These are phyloP conservation scores for Rhinichthys klamathensis DNA, from an alignment of 2,113 vertebrate genomes.

Conservation along the genomic window DNA sequence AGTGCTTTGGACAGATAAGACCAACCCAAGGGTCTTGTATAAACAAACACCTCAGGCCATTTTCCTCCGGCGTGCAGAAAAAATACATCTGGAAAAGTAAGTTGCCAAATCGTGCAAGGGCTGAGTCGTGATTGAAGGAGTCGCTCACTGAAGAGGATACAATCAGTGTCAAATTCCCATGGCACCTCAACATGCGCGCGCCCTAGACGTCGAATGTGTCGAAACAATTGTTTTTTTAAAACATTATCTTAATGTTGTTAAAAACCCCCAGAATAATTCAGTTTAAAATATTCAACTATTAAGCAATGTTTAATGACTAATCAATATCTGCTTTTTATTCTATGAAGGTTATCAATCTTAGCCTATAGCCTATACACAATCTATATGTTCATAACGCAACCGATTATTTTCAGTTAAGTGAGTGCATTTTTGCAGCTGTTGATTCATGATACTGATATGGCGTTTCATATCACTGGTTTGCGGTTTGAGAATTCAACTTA, in stretches of 20 bases:
- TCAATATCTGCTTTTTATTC: background rate
- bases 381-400: background rate
- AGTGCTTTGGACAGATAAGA: conserved; percentile 79
- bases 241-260: background rate
- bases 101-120: conserved; percentile 66
- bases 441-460: background rate
- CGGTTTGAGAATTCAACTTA: background rate
- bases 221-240: background rate
- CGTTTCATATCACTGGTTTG: background rate
- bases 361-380: too few species aligned
- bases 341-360: background rate
- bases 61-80: conserved; percentile 55
- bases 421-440: background rate
- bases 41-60: conserved; percentile 73
- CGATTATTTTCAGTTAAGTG: background rate
- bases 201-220: background rate
- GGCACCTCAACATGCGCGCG: background rate
- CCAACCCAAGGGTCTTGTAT: conserved; percentile 65
- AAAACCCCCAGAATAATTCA: background rate
- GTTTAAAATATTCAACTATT: background rate
- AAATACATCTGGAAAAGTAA: conserved; percentile 78
- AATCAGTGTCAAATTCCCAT: conserved; percentile 63
- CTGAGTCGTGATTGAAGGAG: conserved; percentile 77
- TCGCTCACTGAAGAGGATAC: conserved; percentile 61
- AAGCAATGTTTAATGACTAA: background rate